phyloP scores from a whole-genome alignment of 1,140 invertebrate genomes.

The Tigriopus japonicus region DNA sequence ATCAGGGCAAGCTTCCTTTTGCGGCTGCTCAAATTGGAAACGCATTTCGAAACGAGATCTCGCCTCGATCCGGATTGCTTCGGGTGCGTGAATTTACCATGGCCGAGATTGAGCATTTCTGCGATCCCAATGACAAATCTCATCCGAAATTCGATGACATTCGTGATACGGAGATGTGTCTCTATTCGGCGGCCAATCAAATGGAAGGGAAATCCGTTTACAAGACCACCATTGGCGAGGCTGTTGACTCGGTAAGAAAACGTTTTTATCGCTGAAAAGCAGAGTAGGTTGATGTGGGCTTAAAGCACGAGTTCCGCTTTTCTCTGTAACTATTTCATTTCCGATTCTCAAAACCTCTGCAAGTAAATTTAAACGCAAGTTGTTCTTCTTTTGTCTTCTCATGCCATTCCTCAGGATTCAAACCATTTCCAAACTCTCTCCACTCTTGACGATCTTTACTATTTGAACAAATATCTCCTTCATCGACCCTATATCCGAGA shows the following conservation, averaged over 20 bases:
- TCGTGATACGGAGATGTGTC: slow-evolving; percentile 32
- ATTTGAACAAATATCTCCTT: no score
- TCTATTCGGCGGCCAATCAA: slow-evolving; percentile 91
- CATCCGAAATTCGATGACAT: slow-evolving; percentile 68
- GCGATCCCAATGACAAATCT: slow-evolving; percentile 68
- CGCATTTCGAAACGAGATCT: slow-evolving; percentile 98
- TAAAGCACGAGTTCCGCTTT: no score
- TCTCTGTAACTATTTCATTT: no score
- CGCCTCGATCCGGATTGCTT: slow-evolving; percentile 85
- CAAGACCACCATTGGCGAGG: slow-evolving; percentile 22
- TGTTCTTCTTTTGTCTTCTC: no score
- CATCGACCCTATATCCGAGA: no score
- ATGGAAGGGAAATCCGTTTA: slow-evolving; percentile 39
- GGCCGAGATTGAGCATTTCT: slow-evolving; percentile 99
- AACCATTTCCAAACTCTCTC: no score
- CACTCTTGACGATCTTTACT: no score
- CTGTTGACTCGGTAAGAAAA: slow-evolving; percentile 20
- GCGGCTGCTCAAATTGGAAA: slow-evolving; percentile 82
- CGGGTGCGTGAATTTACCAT: slow-evolving; percentile 95
- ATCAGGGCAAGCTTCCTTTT: slow-evolving; percentile 89
- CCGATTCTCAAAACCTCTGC: no score
- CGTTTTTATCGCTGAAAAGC: no score
- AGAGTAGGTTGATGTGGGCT: no score
- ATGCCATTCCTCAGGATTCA: no score
- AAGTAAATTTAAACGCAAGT: no score